Evolutionary conservation across 2,888 invertebrate species (phyloP).

Genomic region (Archips xylosteana): DNA sequence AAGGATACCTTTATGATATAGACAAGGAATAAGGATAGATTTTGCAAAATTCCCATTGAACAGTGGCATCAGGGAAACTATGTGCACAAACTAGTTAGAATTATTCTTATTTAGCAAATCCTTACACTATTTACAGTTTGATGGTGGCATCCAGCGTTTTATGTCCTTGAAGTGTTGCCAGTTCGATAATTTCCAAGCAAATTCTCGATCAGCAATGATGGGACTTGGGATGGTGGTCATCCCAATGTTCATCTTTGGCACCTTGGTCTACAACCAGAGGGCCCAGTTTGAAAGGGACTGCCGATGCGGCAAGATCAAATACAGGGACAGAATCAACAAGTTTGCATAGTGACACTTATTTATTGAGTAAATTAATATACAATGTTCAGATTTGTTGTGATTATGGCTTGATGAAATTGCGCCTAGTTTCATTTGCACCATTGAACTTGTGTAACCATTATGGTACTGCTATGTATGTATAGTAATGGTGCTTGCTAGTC

Average conservation of each 20-base stretch:
- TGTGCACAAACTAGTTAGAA: no score
- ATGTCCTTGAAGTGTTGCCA: constrained; percentile 87
- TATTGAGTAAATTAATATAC: constrained; percentile 19
- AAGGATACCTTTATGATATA: no score
- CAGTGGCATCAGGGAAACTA: no score
- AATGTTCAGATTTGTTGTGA: neutral
- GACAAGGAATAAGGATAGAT: no score
- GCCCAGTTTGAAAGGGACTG: constrained; percentile 79
- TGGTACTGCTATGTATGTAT: no score
- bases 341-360: constrained; percentile 14
- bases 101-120: neutral
- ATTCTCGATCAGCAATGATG: constrained; percentile 73
- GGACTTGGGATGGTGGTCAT: constrained; percentile 77
- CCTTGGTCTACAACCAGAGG: constrained; percentile 78
- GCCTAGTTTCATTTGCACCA: no score
- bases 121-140: constrained; percentile 87
- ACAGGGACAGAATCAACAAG: constrained; percentile 89
- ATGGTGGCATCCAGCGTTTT: constrained; percentile 89
- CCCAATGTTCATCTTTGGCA: constrained; percentile 83
- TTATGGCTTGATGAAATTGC: no score
- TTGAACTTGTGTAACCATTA: no score
- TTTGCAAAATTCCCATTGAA: no score
- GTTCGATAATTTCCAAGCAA: constrained; percentile 88
- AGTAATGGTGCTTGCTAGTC: no score
- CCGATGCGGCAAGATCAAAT: constrained; percentile 89